A percentile compares a stretch with the other conserved stretches of the same genome.
Evolutionary conservation across 2,888 invertebrate genomes (phyloP).

Genomic region (Omphaloscelis lunosa): DNA sequence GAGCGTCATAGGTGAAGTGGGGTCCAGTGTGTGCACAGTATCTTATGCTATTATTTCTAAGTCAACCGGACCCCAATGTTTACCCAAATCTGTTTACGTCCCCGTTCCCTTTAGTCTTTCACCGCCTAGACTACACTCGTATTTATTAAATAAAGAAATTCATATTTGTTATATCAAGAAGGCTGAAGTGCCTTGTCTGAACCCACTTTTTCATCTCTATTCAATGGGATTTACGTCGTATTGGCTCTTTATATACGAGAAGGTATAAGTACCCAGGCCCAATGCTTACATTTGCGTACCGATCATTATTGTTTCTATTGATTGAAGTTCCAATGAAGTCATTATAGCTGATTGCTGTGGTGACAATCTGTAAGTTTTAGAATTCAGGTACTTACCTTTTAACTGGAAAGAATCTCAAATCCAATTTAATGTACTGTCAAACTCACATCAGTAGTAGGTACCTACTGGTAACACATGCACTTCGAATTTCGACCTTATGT

Average conservation of each 20-base stretch:
- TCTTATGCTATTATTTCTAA: slow-evolving; percentile 90
- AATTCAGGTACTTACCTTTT: neutral
- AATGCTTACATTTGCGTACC: slow-evolving; percentile 38
- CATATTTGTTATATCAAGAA: slow-evolving; percentile 71
- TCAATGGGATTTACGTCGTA: slow-evolving; percentile 54
- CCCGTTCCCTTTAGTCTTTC: slow-evolving; percentile 85
- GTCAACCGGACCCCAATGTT: slow-evolving; percentile 86
- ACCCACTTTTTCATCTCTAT: slow-evolving; percentile 64
- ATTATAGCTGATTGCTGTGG: slow-evolving; percentile 8
- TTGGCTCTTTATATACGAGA: slow-evolving; percentile 45
- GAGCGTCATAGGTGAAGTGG: slow-evolving; percentile 85
- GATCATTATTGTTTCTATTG: slow-evolving; percentile 25
- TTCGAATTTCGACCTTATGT: neutral
- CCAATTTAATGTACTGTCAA: neutral
- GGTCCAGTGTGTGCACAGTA: slow-evolving; percentile 85
- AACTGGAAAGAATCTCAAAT: neutral
- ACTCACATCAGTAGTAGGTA: neutral
- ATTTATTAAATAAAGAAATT: slow-evolving; percentile 76
- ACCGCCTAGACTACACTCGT: slow-evolving; percentile 80
- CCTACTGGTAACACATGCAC: neutral
- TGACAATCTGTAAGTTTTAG: neutral
- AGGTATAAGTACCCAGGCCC: slow-evolving; percentile 20
- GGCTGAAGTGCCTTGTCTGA: slow-evolving; percentile 64
- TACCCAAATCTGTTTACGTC: slow-evolving; percentile 87
- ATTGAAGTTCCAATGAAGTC: slow-evolving; percentile 37